A percentile compares a stretch with the other conserved stretches of the same genome.
phyloP scores from a whole-genome alignment of 2,888 invertebrate species.

The Hanleya hanleyi region DNA sequence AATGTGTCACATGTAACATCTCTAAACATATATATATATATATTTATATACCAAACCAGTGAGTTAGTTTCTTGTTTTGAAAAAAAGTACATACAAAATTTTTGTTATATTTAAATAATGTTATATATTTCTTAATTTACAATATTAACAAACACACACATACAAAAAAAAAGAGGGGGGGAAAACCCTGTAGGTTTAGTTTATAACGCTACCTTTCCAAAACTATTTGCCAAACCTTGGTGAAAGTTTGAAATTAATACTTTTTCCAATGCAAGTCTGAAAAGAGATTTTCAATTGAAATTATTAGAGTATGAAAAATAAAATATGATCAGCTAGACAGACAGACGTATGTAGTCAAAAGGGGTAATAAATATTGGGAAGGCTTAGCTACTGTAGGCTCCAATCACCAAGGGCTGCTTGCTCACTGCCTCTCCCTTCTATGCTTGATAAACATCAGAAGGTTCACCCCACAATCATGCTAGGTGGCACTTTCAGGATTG shows the following conservation, averaged over 20 bases:
- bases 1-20: no score
- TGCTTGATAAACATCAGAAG: no score
- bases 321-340: no score
- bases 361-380: no score
- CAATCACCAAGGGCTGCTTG: no score
- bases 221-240: conserved; percentile 10
- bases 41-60: neutral
- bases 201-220: conserved; percentile 11
- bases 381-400: no score
- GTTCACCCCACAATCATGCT: no score
- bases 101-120: neutral
- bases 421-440: no score
- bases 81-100: conserved; percentile 3
- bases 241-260: conserved; percentile 10
- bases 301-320: no score
- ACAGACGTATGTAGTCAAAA: no score
- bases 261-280: conserved; percentile 12
- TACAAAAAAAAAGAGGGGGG: neutral
- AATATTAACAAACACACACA: conserved; percentile 8
- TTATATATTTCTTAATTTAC: neutral
- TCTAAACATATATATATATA: no score
- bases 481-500: no score
- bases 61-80: neutral
- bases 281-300: conserved; percentile 5
- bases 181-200: neutral